phyloP scores from a whole-genome alignment of 2,797 vertebrate genomes.

The Rallus crepitans region DNA sequence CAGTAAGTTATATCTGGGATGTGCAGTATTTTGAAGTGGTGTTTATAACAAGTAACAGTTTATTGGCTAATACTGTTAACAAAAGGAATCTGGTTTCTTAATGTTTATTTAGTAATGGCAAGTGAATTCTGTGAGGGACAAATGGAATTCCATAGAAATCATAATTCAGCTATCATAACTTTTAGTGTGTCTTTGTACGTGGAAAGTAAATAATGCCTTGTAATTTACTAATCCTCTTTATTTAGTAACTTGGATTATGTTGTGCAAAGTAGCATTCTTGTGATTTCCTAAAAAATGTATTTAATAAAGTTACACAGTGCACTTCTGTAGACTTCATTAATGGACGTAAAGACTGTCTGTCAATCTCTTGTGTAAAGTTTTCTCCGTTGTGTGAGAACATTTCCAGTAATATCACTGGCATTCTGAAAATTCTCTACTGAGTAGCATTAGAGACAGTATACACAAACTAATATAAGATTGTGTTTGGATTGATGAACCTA shows the following conservation, averaged over 20 bases:
- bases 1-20: background rate
- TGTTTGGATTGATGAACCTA: background rate
- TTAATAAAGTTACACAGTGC: background rate
- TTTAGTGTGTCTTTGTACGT: background rate
- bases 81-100: background rate
- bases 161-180: background rate
- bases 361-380: background rate
- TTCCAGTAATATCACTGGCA: background rate
- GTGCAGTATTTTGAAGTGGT: background rate
- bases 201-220: background rate
- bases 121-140: background rate
- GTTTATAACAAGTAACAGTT: background rate
- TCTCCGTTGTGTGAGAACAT: accelerated
- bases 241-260: background rate
- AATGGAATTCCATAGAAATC: background rate
- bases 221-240: background rate
- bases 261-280: background rate
- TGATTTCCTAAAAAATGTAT: background rate
- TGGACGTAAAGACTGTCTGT: background rate
- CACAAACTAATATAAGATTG: background rate
- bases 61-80: background rate
- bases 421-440: background rate
- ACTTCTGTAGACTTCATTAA: background rate
- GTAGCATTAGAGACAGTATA: background rate
- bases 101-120: background rate